Percentiles rank a stretch among this genome's conserved stretches.
These are phyloP conservation scores for Goniozus legneri DNA, from an alignment of 1,140 invertebrate species.

Conservation along the genomic window DNA sequence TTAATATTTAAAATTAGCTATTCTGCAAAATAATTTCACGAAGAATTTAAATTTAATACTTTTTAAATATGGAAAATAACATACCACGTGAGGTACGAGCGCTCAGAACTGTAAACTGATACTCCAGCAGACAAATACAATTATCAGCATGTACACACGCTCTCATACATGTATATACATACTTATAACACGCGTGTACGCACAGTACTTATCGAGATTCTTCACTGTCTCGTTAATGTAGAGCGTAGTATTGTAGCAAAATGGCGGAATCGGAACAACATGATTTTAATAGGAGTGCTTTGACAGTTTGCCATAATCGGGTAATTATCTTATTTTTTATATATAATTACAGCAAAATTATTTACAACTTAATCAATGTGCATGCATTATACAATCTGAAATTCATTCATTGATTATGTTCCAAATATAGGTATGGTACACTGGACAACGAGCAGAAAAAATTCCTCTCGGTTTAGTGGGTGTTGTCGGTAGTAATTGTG, in stretches of 20 bases:
- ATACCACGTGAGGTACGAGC: not conserved
- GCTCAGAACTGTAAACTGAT: no score
- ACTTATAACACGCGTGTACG: no score
- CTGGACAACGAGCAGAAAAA: slow-evolving; percentile 44
- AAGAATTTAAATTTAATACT: no score
- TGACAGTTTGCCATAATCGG: slow-evolving; percentile 34
- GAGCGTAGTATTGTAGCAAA: slow-evolving; percentile 22
- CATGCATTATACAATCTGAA: not conserved
- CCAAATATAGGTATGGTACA: slow-evolving; percentile 46
- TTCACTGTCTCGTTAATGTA: no score
- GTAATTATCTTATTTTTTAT: slow-evolving; percentile 26
- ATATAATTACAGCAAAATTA: not conserved
- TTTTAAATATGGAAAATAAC: not conserved
- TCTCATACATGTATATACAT: no score
- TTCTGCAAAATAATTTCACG: no score
- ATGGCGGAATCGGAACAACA: slow-evolving; percentile 40
- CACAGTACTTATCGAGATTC: no score
- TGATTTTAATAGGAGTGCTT: slow-evolving; percentile 46
- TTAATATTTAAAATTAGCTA: no score
- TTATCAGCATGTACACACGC: no score
- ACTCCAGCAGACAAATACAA: no score
- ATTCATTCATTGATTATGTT: slow-evolving; percentile 7
- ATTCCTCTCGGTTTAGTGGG: slow-evolving; percentile 43
- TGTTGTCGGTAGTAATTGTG: slow-evolving; percentile 40
- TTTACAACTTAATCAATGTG: not conserved